Evolutionary conservation across 2,797 vertebrate species (phyloP).

Genomic region (Chelmon rostratus): DNA sequence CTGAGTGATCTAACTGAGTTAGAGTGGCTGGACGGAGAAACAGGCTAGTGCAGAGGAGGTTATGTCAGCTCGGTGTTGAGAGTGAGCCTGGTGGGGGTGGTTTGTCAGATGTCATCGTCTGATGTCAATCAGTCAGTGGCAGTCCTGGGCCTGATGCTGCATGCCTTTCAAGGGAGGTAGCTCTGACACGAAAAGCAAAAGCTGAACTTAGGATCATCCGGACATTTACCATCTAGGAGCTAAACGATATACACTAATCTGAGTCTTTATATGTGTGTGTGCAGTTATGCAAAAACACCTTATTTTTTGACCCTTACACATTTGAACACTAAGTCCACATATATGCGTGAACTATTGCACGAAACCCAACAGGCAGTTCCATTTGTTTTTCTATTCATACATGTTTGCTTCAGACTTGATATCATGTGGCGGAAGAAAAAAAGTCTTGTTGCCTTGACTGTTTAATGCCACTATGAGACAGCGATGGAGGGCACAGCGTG

Average conservation of each 20-base stretch:
- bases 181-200: neutral
- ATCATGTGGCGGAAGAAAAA: too few species aligned
- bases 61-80: constrained; percentile 21
- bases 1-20: constrained; percentile 31
- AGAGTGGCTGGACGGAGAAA: constrained; percentile 11
- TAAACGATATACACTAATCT: neutral
- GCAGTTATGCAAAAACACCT: too few species aligned
- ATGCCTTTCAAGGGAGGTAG: neutral
- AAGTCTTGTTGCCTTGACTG: too few species aligned
- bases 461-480: too few species aligned
- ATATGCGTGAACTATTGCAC: too few species aligned
- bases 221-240: neutral
- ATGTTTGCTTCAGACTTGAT: too few species aligned
- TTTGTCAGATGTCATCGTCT: constrained; percentile 5
- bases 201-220: neutral
- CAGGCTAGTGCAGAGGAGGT: neutral
- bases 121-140: constrained; percentile 5
- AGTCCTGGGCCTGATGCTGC: neutral
- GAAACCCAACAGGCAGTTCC: too few species aligned
- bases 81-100: neutral
- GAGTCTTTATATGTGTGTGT: neutral
- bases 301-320: neutral
- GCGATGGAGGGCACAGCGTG: too few species aligned
- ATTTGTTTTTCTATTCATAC: too few species aligned
- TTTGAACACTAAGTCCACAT: neutral